Evolutionary conservation across 2,888 invertebrate species (phyloP).

Genomic region (Plagodis dolabraria): DNA sequence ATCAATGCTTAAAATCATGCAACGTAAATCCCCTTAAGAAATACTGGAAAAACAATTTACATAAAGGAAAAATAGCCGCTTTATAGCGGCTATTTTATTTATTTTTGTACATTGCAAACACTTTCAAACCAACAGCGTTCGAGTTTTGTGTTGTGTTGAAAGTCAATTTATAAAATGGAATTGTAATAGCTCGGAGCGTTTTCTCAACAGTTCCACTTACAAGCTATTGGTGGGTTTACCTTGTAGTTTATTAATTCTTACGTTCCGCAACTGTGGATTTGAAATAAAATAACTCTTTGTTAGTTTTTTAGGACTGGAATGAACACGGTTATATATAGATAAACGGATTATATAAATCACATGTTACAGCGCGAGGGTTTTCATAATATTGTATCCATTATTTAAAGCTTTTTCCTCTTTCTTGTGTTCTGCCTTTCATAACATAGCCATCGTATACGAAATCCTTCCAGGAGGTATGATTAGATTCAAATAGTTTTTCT

Average conservation of each 20-base stretch:
- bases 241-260: conserved; percentile 27
- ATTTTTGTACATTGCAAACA: conserved; percentile 36
- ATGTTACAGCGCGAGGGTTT: too few relatives aligned
- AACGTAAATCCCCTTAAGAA: conserved; percentile 18
- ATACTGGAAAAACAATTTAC: conserved; percentile 33
- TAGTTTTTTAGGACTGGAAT: too few relatives aligned
- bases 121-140: conserved; percentile 28
- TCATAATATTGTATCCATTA: too few relatives aligned
- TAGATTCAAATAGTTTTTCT: too few relatives aligned
- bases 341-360: too few relatives aligned
- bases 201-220: conserved; percentile 37
- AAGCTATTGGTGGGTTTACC: conserved; percentile 28
- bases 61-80: conserved; percentile 39
- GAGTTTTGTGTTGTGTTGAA: conserved; percentile 38
- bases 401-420: too few relatives aligned
- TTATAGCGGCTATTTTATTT: too few relatives aligned
- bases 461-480: too few relatives aligned
- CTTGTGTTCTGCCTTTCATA: too few relatives aligned
- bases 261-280: not conserved
- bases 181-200: conserved; percentile 40
- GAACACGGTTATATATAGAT: too few relatives aligned
- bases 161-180: conserved; percentile 52
- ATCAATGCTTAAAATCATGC: not conserved
- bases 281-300: too few relatives aligned
- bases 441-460: too few relatives aligned